Evolutionary conservation across 1,140 invertebrate species (phyloP), one percentile per base, ranked within the genome.

Genomic region (Penaeus indicus): DNA sequence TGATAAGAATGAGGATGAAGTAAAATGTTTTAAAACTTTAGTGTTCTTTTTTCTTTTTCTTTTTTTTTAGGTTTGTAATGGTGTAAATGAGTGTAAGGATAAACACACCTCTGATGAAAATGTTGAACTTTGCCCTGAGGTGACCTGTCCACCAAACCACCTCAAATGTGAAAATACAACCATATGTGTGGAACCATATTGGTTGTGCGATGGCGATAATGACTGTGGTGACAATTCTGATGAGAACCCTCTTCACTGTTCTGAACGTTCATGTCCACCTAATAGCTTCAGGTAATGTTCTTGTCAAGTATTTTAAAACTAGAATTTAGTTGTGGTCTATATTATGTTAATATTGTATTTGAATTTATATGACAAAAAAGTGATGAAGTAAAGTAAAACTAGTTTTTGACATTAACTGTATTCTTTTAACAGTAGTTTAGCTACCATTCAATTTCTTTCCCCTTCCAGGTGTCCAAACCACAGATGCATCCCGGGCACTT

Each of bases 211-310:
- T 92, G 97, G 97, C 0, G 97, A 97, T 89, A 98, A 98, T 92
- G 98, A 99, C 92, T 99, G 98, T 92, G 97, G 97, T 0, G 98
- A 99, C 92, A 98, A 98, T 92, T 97, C 96, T 1, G 98, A 99
- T 92, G 98, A 99, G 93, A 96, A 98, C 94, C 95, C 96, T 0
- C 92, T 97, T 61, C 96, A 98, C 91, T 99, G 98, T 92, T 95
- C 96, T 0, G 95, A 97, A 90, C 94, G 97, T 89, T 96, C 96
- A 0, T 99, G 97, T 92, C 97, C 97, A 0, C 95, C 96, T 42
- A 98, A 98, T 91, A 97, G 97, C 91, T 98, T 98, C 94, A 95
- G 94, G 91, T 94, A 89, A 84, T 32, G 22, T 77, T 19, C 42
- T 54, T 54, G 54, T 54, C 54, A 54, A 54, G 60, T 78, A 19